Conservation (phyloP, 2,113 vertebrate genomes). For the Apodemus speciosus region DNA sequence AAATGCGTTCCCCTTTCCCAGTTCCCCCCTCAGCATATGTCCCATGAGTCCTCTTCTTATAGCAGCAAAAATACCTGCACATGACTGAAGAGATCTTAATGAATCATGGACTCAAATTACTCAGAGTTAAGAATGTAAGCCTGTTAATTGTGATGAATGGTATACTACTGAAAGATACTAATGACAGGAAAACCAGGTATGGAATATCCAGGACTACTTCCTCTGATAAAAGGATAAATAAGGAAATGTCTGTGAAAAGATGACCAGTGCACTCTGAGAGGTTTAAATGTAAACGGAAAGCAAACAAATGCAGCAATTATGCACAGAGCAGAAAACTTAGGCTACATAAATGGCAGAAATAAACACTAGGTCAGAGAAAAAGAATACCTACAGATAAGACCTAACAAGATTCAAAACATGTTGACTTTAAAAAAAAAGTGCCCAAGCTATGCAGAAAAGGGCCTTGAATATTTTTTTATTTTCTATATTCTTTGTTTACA, state of each 20-base stretch:
- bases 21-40: too few species aligned
- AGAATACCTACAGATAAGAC: neutral
- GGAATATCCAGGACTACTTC: neutral
- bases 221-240: neutral
- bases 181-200: neutral
- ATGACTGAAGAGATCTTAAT: neutral
- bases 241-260: slow-evolving; percentile 3
- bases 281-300: neutral
- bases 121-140: neutral
- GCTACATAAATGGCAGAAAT: neutral
- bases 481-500: too few species aligned
- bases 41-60: too few species aligned
- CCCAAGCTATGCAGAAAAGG: neutral
- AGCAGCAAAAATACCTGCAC: neutral
- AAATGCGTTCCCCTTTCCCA: too few species aligned
- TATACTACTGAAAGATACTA: neutral
- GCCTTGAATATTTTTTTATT: neutral
- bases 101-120: neutral
- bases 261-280: neutral
- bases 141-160: neutral
- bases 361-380: neutral
- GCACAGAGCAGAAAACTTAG: neutral
- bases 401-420: neutral
- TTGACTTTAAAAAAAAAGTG: neutral
- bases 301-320: neutral